phyloP scores from a whole-genome alignment of 2,113 vertebrate genomes.

The Atrichornis clamosus region DNA sequence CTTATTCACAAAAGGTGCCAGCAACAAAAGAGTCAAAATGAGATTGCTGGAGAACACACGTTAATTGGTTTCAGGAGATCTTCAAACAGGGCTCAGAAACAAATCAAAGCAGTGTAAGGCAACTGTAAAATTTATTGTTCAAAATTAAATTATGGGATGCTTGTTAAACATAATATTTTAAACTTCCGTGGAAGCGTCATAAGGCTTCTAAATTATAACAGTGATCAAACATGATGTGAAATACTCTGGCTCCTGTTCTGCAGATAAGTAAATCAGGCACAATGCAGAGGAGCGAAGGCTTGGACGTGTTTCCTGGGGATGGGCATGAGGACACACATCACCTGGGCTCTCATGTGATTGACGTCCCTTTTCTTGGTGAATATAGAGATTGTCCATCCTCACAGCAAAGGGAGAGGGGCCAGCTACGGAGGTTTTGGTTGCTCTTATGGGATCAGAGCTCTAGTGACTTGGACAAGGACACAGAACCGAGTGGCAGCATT shows the following conservation, averaged over 20 bases:
- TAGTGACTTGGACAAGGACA: neutral
- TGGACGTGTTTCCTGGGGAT: neutral
- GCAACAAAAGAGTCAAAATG: neutral
- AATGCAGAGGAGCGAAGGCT: neutral
- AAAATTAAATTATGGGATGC: neutral
- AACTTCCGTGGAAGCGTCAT: neutral
- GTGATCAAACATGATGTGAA: neutral
- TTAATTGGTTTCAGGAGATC: neutral
- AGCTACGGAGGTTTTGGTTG: neutral
- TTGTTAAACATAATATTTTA: conserved; percentile 13
- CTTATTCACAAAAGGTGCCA: neutral
- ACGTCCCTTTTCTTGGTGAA: neutral
- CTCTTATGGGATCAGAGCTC: neutral
- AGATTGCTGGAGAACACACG: neutral
- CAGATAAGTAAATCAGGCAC: neutral
- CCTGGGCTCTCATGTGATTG: neutral
- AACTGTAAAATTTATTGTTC: neutral
- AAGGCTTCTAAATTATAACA: neutral
- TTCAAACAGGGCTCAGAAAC: neutral
- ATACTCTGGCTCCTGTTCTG: neutral
- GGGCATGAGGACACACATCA: neutral
- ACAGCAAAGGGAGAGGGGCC: neutral
- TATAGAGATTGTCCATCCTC: neutral
- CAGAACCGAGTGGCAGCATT: fast-evolving
- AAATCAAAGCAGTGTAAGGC: neutral